Evolutionary conservation across 1,140 invertebrate genomes (phyloP).

Genomic region (Drosophila lowei): DNA sequence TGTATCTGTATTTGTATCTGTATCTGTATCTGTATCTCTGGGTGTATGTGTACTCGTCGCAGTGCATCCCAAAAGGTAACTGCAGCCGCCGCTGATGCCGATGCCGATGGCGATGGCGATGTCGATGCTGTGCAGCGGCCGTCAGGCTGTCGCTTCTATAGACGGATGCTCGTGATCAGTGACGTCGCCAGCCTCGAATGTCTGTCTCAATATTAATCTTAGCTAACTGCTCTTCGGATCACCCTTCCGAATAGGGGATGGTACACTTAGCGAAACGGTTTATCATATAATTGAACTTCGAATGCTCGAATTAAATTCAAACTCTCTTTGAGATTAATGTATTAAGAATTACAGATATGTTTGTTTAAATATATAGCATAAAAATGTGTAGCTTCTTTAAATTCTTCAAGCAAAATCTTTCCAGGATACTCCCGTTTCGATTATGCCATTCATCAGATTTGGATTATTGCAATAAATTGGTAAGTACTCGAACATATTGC

Average conservation of each 20-base stretch:
- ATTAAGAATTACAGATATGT: not conserved
- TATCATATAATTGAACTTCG: not conserved
- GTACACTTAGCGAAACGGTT: not conserved
- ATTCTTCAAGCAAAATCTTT: too few species aligned
- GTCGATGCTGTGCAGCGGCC: constrained; percentile 16
- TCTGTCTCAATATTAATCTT: constrained; percentile 42
- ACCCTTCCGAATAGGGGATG: constrained; percentile 8
- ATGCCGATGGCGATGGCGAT: too few species aligned
- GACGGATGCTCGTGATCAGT: constrained; percentile 68
- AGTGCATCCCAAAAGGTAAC: constrained; percentile 67
- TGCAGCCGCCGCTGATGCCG: constrained; percentile 24
- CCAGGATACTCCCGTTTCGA: not conserved
- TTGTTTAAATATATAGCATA: too few species aligned
- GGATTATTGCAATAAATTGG: constrained; percentile 34
- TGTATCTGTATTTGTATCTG: constrained; percentile 8
- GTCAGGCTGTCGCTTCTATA: constrained; percentile 57
- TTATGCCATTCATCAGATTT: not conserved
- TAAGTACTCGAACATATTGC: constrained; percentile 19
- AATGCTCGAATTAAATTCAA: not conserved
- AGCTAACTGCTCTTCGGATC: constrained; percentile 5
- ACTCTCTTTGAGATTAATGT: not conserved
- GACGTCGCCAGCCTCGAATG: constrained; percentile 41
- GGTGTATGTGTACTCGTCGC: constrained; percentile 18
- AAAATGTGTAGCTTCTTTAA: not conserved
- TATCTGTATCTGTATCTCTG: constrained; percentile 13